Evolutionary conservation across 1,140 invertebrate genomes (phyloP), one percentile per base, ranked within the genome.

Genomic region (Brachionus rubens): DNA sequence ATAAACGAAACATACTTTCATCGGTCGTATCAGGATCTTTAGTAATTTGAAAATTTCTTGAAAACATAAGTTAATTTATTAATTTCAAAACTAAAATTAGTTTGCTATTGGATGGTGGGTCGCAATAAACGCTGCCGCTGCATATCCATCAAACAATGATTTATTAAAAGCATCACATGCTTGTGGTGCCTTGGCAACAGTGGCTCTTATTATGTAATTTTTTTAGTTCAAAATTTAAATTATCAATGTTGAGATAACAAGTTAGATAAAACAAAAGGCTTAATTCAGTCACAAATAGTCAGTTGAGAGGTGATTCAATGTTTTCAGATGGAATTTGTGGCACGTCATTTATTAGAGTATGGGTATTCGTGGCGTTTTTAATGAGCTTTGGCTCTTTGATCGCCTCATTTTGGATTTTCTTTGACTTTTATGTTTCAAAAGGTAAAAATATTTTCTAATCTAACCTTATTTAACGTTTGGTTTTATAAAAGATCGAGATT

Each of bases 41-140:
- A 26, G 68, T 72, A 72, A 72, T 21, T 50, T 30, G 16, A 72
- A 21, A n/a, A n/a, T n/a, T n/a, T n/a, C n/a, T n/a, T n/a, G n/a
- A n/a, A n/a, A n/a, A n/a, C n/a, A n/a, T n/a, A n/a, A n/a, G n/a
- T n/a, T n/a, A n/a, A n/a, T n/a, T n/a, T n/a, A n/a, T n/a, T n/a
- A n/a, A n/a, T n/a, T n/a, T n/a, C n/a, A 12, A 33, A 46, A 40
- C 12, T 43, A 24, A 14, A 6, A 6, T 47, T 82, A 95, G 94
- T 98, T 98, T 86, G 96, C 93, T 80, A 86, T 89, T 77, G 96
- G 94, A 40, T 98, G 96, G 94, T 99, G 96, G 96, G 89, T 96
- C 62, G 91, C 96, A 59, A 96, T 98, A 81, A 95, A 98, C 87
- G 92, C 93, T 24, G 90, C 92, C 76, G 89, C 91, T 6, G 88